phyloP scores from a whole-genome alignment of 2,113 vertebrate genomes.

The Apaloderma vittatum region DNA sequence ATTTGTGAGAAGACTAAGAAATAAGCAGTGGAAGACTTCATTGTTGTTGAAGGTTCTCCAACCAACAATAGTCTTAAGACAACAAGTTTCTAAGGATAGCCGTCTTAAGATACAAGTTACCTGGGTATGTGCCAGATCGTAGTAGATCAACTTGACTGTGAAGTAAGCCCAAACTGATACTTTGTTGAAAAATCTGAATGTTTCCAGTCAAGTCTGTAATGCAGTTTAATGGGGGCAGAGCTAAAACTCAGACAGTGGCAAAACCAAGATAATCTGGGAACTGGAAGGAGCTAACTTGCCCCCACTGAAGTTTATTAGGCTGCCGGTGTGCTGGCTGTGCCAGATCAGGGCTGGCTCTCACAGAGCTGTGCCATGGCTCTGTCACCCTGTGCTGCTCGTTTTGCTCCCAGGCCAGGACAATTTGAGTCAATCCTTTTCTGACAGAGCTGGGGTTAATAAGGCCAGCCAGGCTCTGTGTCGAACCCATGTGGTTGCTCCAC shows the following conservation, averaged over 20 bases:
- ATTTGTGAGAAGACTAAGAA: neutral
- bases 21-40: neutral
- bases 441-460: neutral
- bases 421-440: neutral
- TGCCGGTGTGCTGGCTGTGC: neutral
- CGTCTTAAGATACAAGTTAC: neutral
- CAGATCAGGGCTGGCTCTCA: neutral
- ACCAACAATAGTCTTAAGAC: neutral
- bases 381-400: neutral
- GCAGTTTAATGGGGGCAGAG: neutral
- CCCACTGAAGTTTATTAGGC: neutral
- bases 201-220: neutral
- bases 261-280: neutral
- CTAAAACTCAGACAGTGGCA: neutral
- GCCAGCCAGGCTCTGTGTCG: neutral
- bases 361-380: accelerated
- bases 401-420: neutral
- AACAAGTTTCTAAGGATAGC: neutral
- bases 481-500: neutral
- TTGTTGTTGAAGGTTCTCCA: neutral
- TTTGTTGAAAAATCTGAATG: neutral
- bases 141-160: neutral
- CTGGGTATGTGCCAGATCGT: neutral
- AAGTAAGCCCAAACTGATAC: neutral
- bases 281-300: neutral